Evolutionary conservation across 2,888 invertebrate species (phyloP), one percentile per base, ranked within the genome.

Genomic region (Tenthredo notha): DNA sequence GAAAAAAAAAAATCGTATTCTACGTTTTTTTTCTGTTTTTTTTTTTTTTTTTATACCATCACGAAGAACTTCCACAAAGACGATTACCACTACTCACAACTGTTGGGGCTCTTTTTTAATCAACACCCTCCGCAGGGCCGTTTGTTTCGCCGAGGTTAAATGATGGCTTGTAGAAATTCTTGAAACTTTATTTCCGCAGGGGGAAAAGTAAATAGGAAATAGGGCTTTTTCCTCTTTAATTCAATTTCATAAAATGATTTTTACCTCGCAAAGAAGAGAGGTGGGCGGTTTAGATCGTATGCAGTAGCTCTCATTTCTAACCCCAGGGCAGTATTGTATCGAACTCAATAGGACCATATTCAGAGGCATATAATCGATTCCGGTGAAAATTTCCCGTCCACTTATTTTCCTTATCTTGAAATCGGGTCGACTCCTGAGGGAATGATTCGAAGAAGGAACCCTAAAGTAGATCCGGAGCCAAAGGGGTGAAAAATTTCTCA

Each of bases 161-260:
- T 54, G 40, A 80, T 61, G 58, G 80, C 58, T 61, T 40, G 80
- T 58, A 80, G 67, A 29, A 29, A 83, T 83, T 83, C 43, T 83
- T n/a, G 25, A 83, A 83, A 65, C 47, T 67, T 83, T 83, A 83
- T 83, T 83, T 67, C 83, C 83, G 83, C 29, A 25, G 67, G 10
- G 10, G 18, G 67, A 25, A 33, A 61, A 67, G 83, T 83, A 67
- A 67, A 83, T 70, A 83, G 83, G 67, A 83, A 47, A 83, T 70
- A 83, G 83, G 83, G 67, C 40, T 70, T 61, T 47, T 83, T 83
- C 67, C 83, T 43, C 47, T 43, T 70, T 67, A 67, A 83, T 83
- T 83, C 65, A 83, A 83, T 83, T 37, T 29, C 37, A 21, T 61
- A n/a, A 47, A 83, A 83, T 47, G 67, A 67, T 70, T 83, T 83